Evolutionary conservation across 2,888 invertebrate genomes (phyloP).

Genomic region (Empis livida): DNA sequence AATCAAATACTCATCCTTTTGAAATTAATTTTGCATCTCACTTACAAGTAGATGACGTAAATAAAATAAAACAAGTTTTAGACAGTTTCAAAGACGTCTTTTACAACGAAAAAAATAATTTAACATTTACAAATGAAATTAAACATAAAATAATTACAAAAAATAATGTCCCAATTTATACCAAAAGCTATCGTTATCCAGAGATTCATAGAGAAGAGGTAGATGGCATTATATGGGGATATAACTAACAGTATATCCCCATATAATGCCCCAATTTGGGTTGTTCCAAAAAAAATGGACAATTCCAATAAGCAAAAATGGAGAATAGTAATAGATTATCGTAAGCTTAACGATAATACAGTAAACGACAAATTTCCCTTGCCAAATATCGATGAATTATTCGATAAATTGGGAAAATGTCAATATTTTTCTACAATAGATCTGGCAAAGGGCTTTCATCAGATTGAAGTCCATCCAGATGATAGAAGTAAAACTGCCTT

Average conservation of each 20-base stretch:
- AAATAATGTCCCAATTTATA: not conserved
- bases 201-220: not conserved
- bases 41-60: not conserved
- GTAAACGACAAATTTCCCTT: constrained; percentile 14
- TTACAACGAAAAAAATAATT: not conserved
- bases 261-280: constrained; percentile 14
- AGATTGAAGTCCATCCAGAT: constrained; percentile 7
- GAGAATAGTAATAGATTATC: constrained; percentile 2
- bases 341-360: constrained; percentile 11
- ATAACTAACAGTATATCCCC: constrained; percentile 4
- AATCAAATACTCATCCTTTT: no score
- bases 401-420: constrained; percentile 15
- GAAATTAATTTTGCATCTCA: not conserved
- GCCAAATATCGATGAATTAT: constrained; percentile 15
- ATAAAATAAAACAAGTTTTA: not conserved
- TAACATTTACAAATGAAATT: not conserved
- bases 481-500: constrained; percentile 9
- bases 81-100: not conserved
- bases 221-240: not conserved
- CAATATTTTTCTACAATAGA: constrained; percentile 16
- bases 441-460: constrained; percentile 18
- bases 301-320: constrained; percentile 1
- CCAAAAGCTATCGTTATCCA: not conserved
- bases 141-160: not conserved
- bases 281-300: constrained; percentile 12